Evolutionary conservation across 2,888 invertebrate genomes (phyloP).

Genomic region (Abrostola triplasia): DNA sequence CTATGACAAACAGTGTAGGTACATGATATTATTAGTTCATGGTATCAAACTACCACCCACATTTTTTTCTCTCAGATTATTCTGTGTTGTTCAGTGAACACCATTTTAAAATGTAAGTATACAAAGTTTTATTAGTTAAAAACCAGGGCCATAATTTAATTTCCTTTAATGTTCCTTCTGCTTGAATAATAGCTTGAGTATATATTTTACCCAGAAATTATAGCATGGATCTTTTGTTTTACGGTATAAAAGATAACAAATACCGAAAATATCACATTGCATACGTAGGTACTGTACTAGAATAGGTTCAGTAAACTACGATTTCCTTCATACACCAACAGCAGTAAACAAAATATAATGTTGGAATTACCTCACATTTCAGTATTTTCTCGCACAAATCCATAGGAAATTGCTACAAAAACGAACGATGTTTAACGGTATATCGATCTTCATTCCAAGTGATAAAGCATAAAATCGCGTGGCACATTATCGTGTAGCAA

Average conservation of each 20-base stretch:
- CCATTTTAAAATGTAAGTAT: too few relatives aligned
- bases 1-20: constrained; percentile 16
- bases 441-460: constrained; percentile 21
- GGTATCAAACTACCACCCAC: constrained; percentile 15
- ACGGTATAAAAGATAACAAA: too few relatives aligned
- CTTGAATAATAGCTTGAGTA: too few relatives aligned
- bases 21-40: constrained; percentile 17
- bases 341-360: constrained; percentile 17
- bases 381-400: constrained; percentile 43
- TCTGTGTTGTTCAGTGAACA: too few relatives aligned
- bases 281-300: too few relatives aligned
- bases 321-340: background rate
- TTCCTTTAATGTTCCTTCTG: too few relatives aligned
- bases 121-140: too few relatives aligned
- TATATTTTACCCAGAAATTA: too few relatives aligned
- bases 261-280: too few relatives aligned
- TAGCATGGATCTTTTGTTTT: too few relatives aligned
- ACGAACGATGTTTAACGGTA: constrained; percentile 9
- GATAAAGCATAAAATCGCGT: constrained; percentile 41
- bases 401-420: constrained; percentile 45
- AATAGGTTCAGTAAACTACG: too few relatives aligned
- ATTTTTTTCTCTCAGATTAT: constrained; percentile 4
- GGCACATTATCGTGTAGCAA: constrained; percentile 28
- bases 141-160: too few relatives aligned
- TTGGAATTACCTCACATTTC: constrained; percentile 41